Conservation (phyloP, 2,888 invertebrate species). For the Glyphotaelius pellucidus region DNA sequence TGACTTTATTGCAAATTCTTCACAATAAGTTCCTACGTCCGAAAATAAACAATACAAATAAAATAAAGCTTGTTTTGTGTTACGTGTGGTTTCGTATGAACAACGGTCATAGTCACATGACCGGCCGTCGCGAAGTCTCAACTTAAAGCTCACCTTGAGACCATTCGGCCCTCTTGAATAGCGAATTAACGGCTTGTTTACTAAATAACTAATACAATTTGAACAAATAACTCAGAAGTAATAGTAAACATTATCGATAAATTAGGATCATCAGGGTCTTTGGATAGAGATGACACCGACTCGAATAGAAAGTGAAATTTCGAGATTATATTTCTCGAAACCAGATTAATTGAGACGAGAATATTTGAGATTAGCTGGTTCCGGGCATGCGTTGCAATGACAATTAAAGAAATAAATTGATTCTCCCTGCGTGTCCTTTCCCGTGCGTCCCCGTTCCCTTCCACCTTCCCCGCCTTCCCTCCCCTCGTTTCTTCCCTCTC, state of each 20-base stretch:
- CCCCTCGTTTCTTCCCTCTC: too few species aligned
- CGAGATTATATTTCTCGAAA: not conserved
- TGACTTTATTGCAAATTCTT: not conserved
- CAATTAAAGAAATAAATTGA: too few species aligned
- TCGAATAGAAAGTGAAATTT: not conserved
- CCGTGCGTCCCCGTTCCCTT: too few species aligned
- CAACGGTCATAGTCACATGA: too few species aligned
- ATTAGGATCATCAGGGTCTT: not conserved
- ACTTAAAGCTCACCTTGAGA: not conserved
- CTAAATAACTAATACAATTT: not conserved
- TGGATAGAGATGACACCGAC: not conserved
- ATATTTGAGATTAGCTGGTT: not conserved
- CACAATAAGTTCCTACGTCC: not conserved
- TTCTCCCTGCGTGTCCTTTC: too few species aligned
- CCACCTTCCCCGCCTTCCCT: too few species aligned
- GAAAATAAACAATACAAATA: not conserved
- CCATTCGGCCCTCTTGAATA: not conserved
- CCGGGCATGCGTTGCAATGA: too few species aligned
- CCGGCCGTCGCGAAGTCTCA: not conserved
- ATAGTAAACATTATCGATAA: not conserved
- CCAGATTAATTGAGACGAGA: not conserved
- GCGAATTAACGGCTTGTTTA: not conserved
- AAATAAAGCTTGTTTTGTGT: not conserved
- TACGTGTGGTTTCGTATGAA: not conserved
- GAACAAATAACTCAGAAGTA: not conserved